These are phyloP conservation scores for Eupsilia transversa DNA, from an alignment of 2,888 invertebrate genomes.

Conservation along the genomic window DNA sequence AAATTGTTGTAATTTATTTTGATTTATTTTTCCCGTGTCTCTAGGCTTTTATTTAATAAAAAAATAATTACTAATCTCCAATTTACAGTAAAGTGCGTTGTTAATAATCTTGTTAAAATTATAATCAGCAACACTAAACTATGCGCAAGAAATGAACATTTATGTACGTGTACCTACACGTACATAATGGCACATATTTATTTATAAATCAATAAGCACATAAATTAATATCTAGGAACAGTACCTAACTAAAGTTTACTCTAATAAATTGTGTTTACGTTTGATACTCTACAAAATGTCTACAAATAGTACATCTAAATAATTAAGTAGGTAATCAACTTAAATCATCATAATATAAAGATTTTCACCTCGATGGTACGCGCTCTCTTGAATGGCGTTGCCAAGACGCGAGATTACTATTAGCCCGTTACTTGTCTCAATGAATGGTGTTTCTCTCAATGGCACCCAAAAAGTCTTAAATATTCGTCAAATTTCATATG, in stretches of 20 bases:
- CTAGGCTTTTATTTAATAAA: constrained; percentile 61
- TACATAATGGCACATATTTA: neutral
- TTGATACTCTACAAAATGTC: neutral
- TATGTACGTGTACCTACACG: neutral
- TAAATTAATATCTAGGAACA: neutral
- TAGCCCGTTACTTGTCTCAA: constrained; percentile 89
- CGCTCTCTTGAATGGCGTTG: constrained; percentile 86
- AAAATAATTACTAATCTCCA: constrained; percentile 44
- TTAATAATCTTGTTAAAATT: constrained; percentile 40
- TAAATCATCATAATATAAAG: constrained; percentile 47
- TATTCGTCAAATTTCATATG: constrained; percentile 65
- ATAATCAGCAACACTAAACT: constrained; percentile 25
- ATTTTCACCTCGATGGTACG: constrained; percentile 78
- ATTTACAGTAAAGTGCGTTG: constrained; percentile 27
- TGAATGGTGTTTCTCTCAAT: constrained; percentile 85
- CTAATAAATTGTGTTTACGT: neutral
- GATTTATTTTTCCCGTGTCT: constrained; percentile 62
- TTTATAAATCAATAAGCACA: constrained; percentile 5
- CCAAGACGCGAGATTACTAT: constrained; percentile 87
- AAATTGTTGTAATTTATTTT: constrained; percentile 69
- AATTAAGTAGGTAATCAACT: constrained; percentile 12
- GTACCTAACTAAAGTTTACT: neutral
- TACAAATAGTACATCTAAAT: neutral
- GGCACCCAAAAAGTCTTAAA: constrained; percentile 80
- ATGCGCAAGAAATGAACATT: constrained; percentile 25